A percentile compares a stretch with the other conserved stretches of the same genome.
These are phyloP conservation scores for Dasyornis broadbenti DNA, from an alignment of 2,113 vertebrate species.

Conservation along the genomic window DNA sequence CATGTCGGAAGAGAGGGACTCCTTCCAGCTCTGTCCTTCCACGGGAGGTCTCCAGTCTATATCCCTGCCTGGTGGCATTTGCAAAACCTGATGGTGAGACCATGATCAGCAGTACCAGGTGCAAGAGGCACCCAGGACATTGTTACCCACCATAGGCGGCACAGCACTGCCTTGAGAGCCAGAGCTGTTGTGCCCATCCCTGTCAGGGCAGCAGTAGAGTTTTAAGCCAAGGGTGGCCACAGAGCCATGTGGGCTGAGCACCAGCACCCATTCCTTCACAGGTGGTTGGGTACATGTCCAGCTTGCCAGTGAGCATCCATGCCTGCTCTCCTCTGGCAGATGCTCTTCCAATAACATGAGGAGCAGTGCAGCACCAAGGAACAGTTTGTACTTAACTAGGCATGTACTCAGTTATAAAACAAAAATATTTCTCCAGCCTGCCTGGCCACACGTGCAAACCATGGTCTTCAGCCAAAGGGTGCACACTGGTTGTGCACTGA, in stretches of 20 bases:
- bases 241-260: background rate
- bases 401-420: background rate
- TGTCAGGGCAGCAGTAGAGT: background rate
- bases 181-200: background rate
- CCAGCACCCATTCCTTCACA: background rate
- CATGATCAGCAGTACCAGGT: background rate
- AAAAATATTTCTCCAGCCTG: background rate
- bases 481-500: background rate
- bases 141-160: background rate
- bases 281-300: background rate
- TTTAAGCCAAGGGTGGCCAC: background rate
- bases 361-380: background rate
- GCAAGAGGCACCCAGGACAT: fast-evolving
- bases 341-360: background rate
- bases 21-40: background rate
- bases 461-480: background rate
- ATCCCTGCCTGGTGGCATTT: background rate
- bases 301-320: background rate
- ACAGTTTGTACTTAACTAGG: background rate
- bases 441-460: background rate
- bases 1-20: background rate
- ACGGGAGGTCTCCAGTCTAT: background rate
- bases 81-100: background rate
- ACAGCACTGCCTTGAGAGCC: background rate
- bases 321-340: background rate